phyloP scores from a whole-genome alignment of 2,888 invertebrate genomes.

The Cryptocephalus moraei region DNA sequence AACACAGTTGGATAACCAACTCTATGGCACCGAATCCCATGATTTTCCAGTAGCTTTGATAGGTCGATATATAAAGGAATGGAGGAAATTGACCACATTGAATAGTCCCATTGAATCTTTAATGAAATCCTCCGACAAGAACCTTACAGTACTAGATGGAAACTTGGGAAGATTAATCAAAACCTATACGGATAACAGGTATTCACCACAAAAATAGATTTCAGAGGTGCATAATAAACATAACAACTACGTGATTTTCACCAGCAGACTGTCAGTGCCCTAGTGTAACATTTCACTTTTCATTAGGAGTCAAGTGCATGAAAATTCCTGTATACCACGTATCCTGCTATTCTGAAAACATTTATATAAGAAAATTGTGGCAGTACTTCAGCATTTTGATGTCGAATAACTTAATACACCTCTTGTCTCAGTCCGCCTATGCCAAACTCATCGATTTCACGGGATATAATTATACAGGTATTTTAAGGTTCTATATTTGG shows the following conservation, averaged over 20 bases:
- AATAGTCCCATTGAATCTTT: conserved; percentile 34
- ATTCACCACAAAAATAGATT: neutral
- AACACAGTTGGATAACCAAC: conserved; percentile 78
- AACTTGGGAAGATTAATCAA: conserved; percentile 24
- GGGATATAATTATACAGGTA: no score
- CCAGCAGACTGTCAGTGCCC: neutral
- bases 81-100: conserved; percentile 32
- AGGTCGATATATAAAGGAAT: conserved; percentile 39
- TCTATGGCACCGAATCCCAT: conserved; percentile 62
- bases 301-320: conserved; percentile 48
- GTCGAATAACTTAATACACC: conserved; percentile 40
- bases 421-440: no score
- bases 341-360: conserved; percentile 66
- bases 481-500: no score
- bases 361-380: conserved; percentile 54
- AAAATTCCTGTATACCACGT: conserved; percentile 52
- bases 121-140: conserved; percentile 32
- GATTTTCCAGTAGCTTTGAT: conserved; percentile 82
- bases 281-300: neutral
- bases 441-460: no score
- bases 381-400: conserved; percentile 48
- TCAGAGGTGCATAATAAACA: no score
- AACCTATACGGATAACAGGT: neutral
- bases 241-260: neutral
- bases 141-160: conserved; percentile 40